A percentile compares a stretch with the other conserved stretches of the same genome.
Conservation (phyloP, 2,113 vertebrate genomes). For the Numenius arquata region DNA sequence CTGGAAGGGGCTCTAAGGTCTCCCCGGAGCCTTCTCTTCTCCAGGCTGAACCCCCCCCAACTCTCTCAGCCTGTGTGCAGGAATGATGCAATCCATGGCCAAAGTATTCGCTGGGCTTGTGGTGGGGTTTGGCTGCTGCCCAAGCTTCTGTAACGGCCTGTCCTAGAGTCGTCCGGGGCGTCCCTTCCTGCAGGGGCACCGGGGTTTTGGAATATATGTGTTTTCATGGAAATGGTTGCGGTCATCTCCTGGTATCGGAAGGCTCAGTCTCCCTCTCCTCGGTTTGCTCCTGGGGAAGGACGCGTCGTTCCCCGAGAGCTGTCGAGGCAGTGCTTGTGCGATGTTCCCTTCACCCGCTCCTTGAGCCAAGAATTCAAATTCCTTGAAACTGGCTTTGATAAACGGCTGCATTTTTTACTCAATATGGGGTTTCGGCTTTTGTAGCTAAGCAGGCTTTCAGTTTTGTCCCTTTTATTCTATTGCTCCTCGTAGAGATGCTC, state of each 20-base stretch:
- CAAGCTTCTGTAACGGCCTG: background rate
- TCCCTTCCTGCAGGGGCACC: background rate
- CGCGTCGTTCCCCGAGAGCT: rapidly evolving
- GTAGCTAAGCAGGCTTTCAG: background rate
- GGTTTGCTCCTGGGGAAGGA: background rate
- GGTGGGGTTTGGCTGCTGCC: background rate
- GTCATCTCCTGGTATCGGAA: background rate
- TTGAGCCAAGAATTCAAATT: background rate
- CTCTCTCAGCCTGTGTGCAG: background rate
- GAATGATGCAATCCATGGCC: background rate
- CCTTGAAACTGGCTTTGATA: conserved; percentile 6
- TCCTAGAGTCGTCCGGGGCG: rapidly evolving
- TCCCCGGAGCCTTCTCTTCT: background rate
- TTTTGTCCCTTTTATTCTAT: background rate
- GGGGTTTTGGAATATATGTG: background rate
- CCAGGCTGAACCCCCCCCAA: background rate
- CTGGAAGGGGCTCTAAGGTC: background rate
- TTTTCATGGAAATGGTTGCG: background rate
- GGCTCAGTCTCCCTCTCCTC: background rate
- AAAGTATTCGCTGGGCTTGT: background rate
- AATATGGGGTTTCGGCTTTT: conserved; percentile 20
- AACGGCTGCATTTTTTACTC: conserved; percentile 8
- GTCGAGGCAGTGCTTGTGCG: background rate
- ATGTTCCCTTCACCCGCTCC: background rate
- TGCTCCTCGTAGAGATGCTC: background rate